These are phyloP conservation scores for Thysanoteuthis rhombus DNA, from an alignment of 2,888 invertebrate species.

Conservation along the genomic window DNA sequence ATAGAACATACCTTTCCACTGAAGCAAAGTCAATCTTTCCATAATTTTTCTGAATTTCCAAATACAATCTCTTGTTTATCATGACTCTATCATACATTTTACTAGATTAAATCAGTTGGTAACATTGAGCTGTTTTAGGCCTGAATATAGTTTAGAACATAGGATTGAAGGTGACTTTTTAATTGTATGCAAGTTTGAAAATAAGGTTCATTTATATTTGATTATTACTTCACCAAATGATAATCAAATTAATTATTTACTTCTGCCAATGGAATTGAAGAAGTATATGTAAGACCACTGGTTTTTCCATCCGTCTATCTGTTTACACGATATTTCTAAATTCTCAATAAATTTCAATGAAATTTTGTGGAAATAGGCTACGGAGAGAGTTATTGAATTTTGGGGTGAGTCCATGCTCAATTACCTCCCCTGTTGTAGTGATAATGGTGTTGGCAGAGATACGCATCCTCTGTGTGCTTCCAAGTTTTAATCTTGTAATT, in stretches of 20 bases:
- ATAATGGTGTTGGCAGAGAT: too few relatives aligned
- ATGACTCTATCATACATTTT: not conserved
- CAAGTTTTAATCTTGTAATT: not conserved
- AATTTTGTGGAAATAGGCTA: too few relatives aligned
- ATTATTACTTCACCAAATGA: not conserved
- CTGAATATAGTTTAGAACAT: not conserved
- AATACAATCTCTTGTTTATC: not conserved
- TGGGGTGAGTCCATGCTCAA: too few relatives aligned
- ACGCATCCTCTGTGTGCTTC: too few relatives aligned
- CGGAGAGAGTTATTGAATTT: too few relatives aligned
- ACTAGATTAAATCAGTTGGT: not conserved
- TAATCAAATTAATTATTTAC: too few relatives aligned
- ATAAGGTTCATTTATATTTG: not conserved
- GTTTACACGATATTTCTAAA: too few relatives aligned
- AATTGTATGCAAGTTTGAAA: not conserved
- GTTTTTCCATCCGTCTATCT: too few relatives aligned
- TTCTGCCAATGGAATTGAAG: too few relatives aligned
- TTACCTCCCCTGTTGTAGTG: too few relatives aligned
- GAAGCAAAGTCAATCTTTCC: not conserved
- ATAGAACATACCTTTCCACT: not conserved
- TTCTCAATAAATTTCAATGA: too few relatives aligned
- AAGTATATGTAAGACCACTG: too few relatives aligned
- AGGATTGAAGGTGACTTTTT: not conserved
- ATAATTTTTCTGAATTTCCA: not conserved
- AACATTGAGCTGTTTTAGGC: not conserved